Percentiles rank a stretch among this genome's conserved stretches.
phyloP scores from a whole-genome alignment of 2,113 vertebrate species.

The Leucosticte australis region DNA sequence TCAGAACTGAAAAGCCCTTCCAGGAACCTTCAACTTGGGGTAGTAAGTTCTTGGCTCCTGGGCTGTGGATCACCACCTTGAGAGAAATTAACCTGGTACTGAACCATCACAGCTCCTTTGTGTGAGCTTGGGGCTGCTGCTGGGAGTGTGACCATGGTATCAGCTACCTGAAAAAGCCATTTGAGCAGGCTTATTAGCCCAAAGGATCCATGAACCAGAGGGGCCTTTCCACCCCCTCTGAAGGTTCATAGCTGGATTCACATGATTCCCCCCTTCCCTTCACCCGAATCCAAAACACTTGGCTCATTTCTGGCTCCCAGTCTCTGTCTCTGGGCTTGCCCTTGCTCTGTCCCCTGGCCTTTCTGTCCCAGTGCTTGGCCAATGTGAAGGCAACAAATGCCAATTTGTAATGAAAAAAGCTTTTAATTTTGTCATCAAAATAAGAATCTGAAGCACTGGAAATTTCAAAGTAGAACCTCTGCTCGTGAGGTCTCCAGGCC shows the following conservation, averaged over 20 bases:
- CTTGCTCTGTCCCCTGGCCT: not conserved
- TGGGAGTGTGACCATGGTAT: not conserved
- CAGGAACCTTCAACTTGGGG: not conserved
- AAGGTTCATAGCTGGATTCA: not conserved
- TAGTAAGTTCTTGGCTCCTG: not conserved
- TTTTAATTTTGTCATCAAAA: slow-evolving; percentile 18
- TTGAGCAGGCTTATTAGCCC: not conserved
- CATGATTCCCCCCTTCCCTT: not conserved
- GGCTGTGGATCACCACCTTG: rapidly evolving
- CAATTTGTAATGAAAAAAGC: slow-evolving; percentile 10
- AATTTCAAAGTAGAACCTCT: not conserved
- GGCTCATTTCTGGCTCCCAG: not conserved
- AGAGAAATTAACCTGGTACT: not conserved
- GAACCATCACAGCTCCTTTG: not conserved
- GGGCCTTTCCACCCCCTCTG: not conserved
- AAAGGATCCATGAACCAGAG: not conserved
- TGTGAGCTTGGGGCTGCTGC: not conserved
- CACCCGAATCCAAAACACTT: not conserved
- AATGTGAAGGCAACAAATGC: not conserved
- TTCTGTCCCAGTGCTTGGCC: not conserved
- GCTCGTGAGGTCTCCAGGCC: not conserved
- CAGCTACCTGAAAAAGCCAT: not conserved
- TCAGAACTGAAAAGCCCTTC: not conserved
- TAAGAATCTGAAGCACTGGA: not conserved
- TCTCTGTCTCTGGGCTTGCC: not conserved